Base-by-base conservation (phyloP, 2,888 invertebrate genomes). In the Alitta virens region DNA sequence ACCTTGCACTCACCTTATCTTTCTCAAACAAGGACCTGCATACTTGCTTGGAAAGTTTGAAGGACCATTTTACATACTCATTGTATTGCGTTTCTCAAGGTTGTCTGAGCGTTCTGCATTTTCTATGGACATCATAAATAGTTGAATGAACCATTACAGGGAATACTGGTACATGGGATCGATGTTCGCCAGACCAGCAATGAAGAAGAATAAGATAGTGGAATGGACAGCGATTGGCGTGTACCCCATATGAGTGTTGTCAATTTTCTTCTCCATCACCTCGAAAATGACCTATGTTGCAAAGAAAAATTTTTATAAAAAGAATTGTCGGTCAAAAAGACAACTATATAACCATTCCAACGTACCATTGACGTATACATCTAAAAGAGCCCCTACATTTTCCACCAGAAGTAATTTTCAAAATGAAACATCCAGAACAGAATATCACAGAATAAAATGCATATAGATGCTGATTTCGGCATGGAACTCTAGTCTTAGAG, bases 91-190 rank as follows among this genome's bases (percentile, higher is more conserved):
- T 23, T 69, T 70, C 16, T 66, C 62, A 42, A 84, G 71, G 46
- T 77, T 75, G 1, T 82, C 82, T 0, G 80, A 77, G 61, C 77
- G 77, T 66, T 81, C 82, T 0, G 83, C 83, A 68, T 83, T 83
- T 63, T 84, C 83, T 51, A 84, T 84, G 21, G 82, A 81, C 65
- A 78, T 69, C 53, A 77, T 72, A 68, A 83, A 84, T n/a, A 84
- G 75, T 69, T 81, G 83, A 63, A 84, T 83, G 69, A 84, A 84
- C 84, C 84, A 84, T 46, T 80, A 77, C 42, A 84, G 72, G 0
- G 84, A 84, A 70, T 83, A 84, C 73, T 84, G 84, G 72, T 84
- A 84, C 84, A 84, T 84, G 24, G 83, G 83, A 66, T 84, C 83
- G 65, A 84, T 83, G 70, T 82, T 83, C 46, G 83, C 83, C 64